Evolutionary conservation across 2,888 invertebrate genomes (phyloP).

Genomic region (Drosophila kokeensis): DNA sequence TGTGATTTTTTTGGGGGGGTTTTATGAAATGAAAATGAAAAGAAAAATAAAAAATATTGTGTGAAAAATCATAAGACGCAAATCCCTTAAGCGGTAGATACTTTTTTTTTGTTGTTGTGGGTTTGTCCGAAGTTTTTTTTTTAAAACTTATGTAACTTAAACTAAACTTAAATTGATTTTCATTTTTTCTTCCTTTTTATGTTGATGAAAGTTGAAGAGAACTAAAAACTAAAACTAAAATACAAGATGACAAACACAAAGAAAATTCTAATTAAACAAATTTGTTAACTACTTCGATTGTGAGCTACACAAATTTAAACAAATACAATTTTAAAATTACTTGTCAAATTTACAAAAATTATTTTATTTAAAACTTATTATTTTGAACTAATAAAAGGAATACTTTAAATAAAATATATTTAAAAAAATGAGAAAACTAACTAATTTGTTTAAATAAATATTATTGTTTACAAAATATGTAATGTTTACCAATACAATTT

Average conservation of each 20-base stretch:
- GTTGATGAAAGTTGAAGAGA: slow-evolving; percentile 50
- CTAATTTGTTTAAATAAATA: slow-evolving; percentile 10
- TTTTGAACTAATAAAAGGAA: slow-evolving; percentile 9
- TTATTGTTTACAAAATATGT: slow-evolving; percentile 11
- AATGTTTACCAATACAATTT: slow-evolving; percentile 4
- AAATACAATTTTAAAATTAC: slow-evolving; percentile 37
- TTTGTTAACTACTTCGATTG: slow-evolving; percentile 24
- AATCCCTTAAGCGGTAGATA: slow-evolving; percentile 52
- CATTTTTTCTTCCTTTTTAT: slow-evolving; percentile 1
- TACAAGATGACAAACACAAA: slow-evolving; percentile 27
- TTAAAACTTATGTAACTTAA: slow-evolving; percentile 46
- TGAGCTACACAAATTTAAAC: slow-evolving; percentile 36
- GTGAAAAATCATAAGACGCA: slow-evolving; percentile 76
- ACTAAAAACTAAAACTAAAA: slow-evolving; percentile 31
- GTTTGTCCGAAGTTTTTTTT: slow-evolving; percentile 8
- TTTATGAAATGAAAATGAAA: slow-evolving; percentile 80
- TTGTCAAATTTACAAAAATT: slow-evolving; percentile 11
- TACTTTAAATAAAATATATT: slow-evolving; percentile 13
- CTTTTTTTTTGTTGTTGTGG: slow-evolving; percentile 31
- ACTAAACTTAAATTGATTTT: slow-evolving; percentile 39
- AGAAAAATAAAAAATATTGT: slow-evolving; percentile 77
- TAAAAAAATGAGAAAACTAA: slow-evolving; percentile 11
- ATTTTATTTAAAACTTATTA: slow-evolving; percentile 5
- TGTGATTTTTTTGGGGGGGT: slow-evolving; percentile 27
- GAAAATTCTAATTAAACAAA: slow-evolving; percentile 31